A percentile compares a stretch with the other conserved stretches of the same genome.
These are phyloP conservation scores for Drosophila atripex DNA, from an alignment of 2,888 invertebrate species.

Conservation along the genomic window DNA sequence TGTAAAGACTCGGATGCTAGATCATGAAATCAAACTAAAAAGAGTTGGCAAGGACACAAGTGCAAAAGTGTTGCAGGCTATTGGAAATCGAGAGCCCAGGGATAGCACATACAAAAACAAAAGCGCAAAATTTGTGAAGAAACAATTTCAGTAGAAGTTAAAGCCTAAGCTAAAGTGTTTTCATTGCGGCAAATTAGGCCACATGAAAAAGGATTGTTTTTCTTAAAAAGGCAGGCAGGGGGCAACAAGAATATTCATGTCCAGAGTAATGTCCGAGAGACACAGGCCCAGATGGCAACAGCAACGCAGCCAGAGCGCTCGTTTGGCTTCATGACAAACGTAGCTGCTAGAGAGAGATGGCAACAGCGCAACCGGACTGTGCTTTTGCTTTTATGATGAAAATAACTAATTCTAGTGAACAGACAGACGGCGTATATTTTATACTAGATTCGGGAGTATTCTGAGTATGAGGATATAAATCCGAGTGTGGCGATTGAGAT, in stretches of 20 bases:
- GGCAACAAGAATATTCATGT: background rate
- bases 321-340: too few species aligned
- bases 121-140: background rate
- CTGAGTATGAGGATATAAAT: slow-evolving; percentile 1
- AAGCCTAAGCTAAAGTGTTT: too few species aligned
- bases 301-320: too few species aligned
- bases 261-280: slow-evolving; percentile 4
- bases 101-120: slow-evolving; percentile 3
- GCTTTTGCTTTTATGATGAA: slow-evolving; percentile 7
- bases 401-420: background rate
- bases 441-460: slow-evolving; percentile 9
- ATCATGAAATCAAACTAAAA: slow-evolving; percentile 50
- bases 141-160: slow-evolving; percentile 1
- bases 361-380: slow-evolving; percentile 2
- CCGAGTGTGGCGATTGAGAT: slow-evolving; percentile 5
- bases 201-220: background rate
- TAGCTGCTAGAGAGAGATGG: too few species aligned
- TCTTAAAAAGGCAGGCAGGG: too few species aligned
- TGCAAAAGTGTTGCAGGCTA: slow-evolving; percentile 65
- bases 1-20: slow-evolving; percentile 72
- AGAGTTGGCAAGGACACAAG: slow-evolving; percentile 55
- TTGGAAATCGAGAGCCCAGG: slow-evolving; percentile 27
- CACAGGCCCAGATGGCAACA: too few species aligned
- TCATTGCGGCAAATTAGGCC: too few species aligned
- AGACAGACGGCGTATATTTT: background rate